Percentiles rank a stretch among this genome's conserved stretches.
phyloP scores from a whole-genome alignment of 2,797 vertebrate genomes.

The Scleropages formosus region DNA sequence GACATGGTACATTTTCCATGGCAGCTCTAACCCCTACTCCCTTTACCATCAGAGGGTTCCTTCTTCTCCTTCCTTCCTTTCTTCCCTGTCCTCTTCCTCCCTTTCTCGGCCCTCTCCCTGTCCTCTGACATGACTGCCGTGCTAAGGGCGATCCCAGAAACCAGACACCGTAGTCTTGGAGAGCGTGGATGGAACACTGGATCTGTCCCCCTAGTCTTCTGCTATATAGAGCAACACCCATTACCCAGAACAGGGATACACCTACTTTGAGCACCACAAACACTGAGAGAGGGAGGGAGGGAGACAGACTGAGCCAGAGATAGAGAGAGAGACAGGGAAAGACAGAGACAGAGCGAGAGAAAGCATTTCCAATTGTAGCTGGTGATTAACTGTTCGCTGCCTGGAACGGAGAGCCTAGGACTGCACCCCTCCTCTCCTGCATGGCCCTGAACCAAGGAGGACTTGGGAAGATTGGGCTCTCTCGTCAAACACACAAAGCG shows the following conservation, averaged over 20 bases:
- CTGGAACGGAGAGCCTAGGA: conserved; percentile 63
- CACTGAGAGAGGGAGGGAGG: conserved; percentile 44
- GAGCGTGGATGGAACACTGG: conserved; percentile 68
- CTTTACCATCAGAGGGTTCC: conserved; percentile 64
- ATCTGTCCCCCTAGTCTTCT: conserved; percentile 65
- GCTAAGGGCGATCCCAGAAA: conserved; percentile 66
- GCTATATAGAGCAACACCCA: conserved; percentile 74
- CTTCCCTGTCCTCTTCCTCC: conserved; percentile 57
- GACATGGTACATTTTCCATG: conserved; percentile 45
- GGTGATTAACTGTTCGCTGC: conserved; percentile 68
- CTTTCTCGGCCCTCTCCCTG: conserved; percentile 67
- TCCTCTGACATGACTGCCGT: conserved; percentile 68
- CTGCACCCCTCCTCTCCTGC: conserved; percentile 43
- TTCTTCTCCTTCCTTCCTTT: conserved; percentile 55
- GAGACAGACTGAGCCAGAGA: conserved; percentile 33
- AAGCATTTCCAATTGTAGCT: conserved; percentile 74
- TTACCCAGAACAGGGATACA: conserved; percentile 67
- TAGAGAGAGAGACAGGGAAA: conserved; percentile 4
- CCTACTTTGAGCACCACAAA: conserved; percentile 65
- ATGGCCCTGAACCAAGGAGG: neutral
- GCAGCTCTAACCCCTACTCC: neutral
- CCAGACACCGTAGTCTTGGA: conserved; percentile 62
- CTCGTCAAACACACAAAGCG: neutral
- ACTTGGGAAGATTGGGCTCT: neutral
- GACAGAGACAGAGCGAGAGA: neutral